Evolutionary conservation across 2,888 invertebrate species (phyloP), one percentile per base, ranked within the genome.

Genomic region (Drosophila pseudotakahashii): DNA sequence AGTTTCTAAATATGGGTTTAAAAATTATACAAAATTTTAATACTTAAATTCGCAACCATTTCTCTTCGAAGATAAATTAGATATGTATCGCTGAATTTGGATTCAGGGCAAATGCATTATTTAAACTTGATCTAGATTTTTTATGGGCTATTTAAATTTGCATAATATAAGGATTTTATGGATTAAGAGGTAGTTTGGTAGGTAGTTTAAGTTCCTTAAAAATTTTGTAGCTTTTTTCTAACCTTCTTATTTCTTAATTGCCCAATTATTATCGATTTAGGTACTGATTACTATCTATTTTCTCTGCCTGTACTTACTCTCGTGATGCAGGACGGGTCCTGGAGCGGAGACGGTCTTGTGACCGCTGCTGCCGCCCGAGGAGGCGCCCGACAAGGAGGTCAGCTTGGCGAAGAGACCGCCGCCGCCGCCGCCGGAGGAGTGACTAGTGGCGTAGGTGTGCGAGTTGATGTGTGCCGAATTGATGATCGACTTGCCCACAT

Each of bases 401-500:
- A 91, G 72, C 63, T 91, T 91, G 64, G 88, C 81, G 13, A 91
- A 90, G 4, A 91, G 89, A 74, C 91, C 89, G n/a, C 89, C 86
- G 47, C 75, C 86, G 47, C 75, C 86, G 44, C 75, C 76, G 44
- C 76, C 72, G 53, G 84, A 71, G 45, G 75, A 73, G 58, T 85
- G 87, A 63, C 88, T 79, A 39, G 83, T 79, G 52, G 87, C 77
- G 57, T 90, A 89, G 0, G 83, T 77, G 36, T 88, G 93, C 13
- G 94, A 93, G 58, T 94, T 93, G 66, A 95, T 92, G 50, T 95
- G 94, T 0, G 96, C 96, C 30, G 96, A 96, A 72, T 94, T 94
- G 44, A 96, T 96, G 59, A 97, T 95, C 79, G 95, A 94, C 91
- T 96, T 96, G 41, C 97, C 97, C 16, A 97, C 93, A 81, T 95